A percentile compares a stretch with the other conserved stretches of the same genome.
These are phyloP conservation scores for Salticus scenicus DNA, from an alignment of 2,888 invertebrate genomes.

Conservation along the genomic window DNA sequence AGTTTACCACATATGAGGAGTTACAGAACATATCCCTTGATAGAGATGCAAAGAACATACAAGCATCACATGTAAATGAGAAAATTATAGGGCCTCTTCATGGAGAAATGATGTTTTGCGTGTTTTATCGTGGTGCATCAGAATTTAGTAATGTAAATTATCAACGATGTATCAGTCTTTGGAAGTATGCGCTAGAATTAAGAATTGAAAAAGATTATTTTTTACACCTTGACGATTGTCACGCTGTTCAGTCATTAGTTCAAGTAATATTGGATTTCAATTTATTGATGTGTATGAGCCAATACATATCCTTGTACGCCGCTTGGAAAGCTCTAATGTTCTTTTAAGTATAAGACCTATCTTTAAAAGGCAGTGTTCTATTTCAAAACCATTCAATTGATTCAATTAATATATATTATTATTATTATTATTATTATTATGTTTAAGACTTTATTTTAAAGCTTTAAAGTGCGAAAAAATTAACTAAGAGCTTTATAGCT, in stretches of 20 bases:
- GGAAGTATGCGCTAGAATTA: slow-evolving; percentile 88
- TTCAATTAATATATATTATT: no score
- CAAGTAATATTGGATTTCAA: slow-evolving; percentile 83
- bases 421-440: no score
- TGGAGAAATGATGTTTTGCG: slow-evolving; percentile 87
- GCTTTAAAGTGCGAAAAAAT: no score
- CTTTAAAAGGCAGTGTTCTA: slow-evolving; percentile 85
- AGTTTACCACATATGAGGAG: slow-evolving; percentile 85
- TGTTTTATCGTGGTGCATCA: slow-evolving; percentile 78
- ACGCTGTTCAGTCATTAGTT: slow-evolving; percentile 89
- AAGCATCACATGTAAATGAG: slow-evolving; percentile 90
- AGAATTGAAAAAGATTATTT: slow-evolving; percentile 86
- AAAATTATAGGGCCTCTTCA: slow-evolving; percentile 89
- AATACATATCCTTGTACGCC: slow-evolving; percentile 82
- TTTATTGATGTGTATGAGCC: slow-evolving; percentile 84
- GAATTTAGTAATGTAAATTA: slow-evolving; percentile 80
- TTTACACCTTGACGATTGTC: slow-evolving; percentile 86
- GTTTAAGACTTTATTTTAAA: no score
- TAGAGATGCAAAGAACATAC: slow-evolving; percentile 89
- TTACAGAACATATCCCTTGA: slow-evolving; percentile 84
- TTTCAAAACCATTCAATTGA: no score
- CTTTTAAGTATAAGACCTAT: slow-evolving; percentile 81
- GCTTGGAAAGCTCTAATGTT: slow-evolving; percentile 79
- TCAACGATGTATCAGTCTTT: slow-evolving; percentile 90
- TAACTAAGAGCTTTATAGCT: no score